Conservation (phyloP, 2,113 vertebrate genomes). For the Perca schrenkii region DNA sequence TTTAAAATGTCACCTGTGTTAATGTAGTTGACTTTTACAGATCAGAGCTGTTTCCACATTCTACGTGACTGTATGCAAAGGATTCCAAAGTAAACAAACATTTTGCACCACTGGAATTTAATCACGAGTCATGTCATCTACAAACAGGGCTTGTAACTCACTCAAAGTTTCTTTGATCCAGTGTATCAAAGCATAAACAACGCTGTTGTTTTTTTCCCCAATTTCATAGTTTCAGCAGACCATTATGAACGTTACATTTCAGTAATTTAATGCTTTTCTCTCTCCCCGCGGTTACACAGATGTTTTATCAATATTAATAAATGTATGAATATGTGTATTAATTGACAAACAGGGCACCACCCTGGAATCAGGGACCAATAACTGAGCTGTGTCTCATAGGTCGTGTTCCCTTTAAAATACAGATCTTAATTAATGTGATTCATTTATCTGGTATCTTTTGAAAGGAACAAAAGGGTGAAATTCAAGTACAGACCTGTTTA, state of each 20-base stretch:
- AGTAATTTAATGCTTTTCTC: conserved; percentile 17
- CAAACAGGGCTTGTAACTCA: background rate
- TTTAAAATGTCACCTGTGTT: conserved; percentile 1
- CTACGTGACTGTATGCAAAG: background rate
- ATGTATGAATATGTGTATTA: too few species aligned
- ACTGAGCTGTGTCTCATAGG: too few species aligned
- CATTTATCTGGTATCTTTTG: too few species aligned
- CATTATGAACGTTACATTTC: background rate
- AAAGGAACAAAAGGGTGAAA: too few species aligned
- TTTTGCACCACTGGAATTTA: background rate
- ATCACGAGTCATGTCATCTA: conserved; percentile 8
- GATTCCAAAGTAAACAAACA: conserved; percentile 3
- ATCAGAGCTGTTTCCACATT: background rate
- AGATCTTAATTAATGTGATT: too few species aligned
- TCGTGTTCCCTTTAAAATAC: too few species aligned
- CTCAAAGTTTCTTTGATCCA: conserved; percentile 24
- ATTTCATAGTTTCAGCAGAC: conserved; percentile 16
- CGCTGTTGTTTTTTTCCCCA: background rate
- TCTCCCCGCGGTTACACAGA: background rate
- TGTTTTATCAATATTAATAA: too few species aligned
- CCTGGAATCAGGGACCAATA: too few species aligned
- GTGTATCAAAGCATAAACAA: conserved; percentile 33
- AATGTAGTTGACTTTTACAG: background rate
- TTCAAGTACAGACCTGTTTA: too few species aligned
- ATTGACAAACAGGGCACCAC: too few species aligned